Evolutionary conservation across 2,888 invertebrate species (phyloP).

Genomic region (Podabrus alpinus): DNA sequence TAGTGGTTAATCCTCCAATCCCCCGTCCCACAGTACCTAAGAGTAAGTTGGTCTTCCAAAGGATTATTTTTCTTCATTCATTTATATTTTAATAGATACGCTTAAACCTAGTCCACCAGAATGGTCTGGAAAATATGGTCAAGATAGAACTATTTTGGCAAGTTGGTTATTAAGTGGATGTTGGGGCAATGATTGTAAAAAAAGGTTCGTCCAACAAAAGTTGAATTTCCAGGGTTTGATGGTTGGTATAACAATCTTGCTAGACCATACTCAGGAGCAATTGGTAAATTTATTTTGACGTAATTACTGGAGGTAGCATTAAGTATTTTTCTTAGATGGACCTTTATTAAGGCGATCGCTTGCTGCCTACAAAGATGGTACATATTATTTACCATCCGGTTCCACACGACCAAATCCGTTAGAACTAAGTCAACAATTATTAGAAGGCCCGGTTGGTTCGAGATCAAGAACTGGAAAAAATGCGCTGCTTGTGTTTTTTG

Average conservation of each 20-base stretch:
- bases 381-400: constrained; percentile 59
- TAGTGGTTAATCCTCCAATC: too few relatives aligned
- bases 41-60: not conserved
- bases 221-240: constrained; percentile 54
- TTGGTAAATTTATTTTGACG: constrained; percentile 42
- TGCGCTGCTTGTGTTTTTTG: constrained; percentile 64
- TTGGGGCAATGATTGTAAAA: not conserved
- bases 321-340: constrained; percentile 52
- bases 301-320: not conserved
- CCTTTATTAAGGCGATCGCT: constrained; percentile 60
- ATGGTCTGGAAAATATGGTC: constrained; percentile 12
- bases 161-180: constrained; percentile 26
- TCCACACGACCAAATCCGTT: constrained; percentile 60
- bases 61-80: not conserved
- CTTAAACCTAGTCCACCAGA: constrained; percentile 2
- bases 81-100: not conserved
- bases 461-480: constrained; percentile 59
- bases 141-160: constrained; percentile 14
- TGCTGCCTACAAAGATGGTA: constrained; percentile 62
- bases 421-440: constrained; percentile 56
- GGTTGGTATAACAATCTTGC: constrained; percentile 55
- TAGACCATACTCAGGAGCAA: constrained; percentile 50
- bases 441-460: constrained; percentile 53
- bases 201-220: constrained; percentile 15
- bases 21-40: not conserved